Conservation (phyloP, 2,113 vertebrate genomes). For the Empidonax alnorum region DNA sequence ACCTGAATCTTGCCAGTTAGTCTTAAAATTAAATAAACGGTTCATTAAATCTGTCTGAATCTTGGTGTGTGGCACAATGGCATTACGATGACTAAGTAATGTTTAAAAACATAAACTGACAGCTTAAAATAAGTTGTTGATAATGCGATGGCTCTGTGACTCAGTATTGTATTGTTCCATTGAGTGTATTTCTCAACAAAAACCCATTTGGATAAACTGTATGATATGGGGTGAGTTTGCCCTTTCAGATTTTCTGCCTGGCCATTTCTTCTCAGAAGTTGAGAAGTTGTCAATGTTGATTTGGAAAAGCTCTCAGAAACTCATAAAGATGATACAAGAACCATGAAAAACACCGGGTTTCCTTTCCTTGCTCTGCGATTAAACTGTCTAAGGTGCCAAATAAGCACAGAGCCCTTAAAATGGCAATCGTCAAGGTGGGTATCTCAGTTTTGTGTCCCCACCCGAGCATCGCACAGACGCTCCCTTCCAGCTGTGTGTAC, state of each 20-base stretch:
- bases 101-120: not conserved
- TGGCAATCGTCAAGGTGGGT: rapidly evolving
- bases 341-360: not conserved
- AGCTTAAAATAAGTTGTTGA: not conserved
- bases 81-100: not conserved
- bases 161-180: rapidly evolving
- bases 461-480: rapidly evolving
- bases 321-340: rapidly evolving
- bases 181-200: not conserved
- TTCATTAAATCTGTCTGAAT: not conserved
- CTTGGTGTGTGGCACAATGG: not conserved
- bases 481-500: rapidly evolving
- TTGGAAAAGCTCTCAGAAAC: not conserved
- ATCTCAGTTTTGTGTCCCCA: rapidly evolving
- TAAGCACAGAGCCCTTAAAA: not conserved
- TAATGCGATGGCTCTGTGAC: rapidly evolving
- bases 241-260: not conserved
- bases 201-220: not conserved
- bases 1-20: not conserved
- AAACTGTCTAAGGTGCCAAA: rapidly evolving
- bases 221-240: not conserved
- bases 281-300: rapidly evolving
- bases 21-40: not conserved
- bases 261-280: not conserved
- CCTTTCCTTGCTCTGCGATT: not conserved